phyloP scores from a whole-genome alignment of 2,888 invertebrate species.

The Melipona beecheii region DNA sequence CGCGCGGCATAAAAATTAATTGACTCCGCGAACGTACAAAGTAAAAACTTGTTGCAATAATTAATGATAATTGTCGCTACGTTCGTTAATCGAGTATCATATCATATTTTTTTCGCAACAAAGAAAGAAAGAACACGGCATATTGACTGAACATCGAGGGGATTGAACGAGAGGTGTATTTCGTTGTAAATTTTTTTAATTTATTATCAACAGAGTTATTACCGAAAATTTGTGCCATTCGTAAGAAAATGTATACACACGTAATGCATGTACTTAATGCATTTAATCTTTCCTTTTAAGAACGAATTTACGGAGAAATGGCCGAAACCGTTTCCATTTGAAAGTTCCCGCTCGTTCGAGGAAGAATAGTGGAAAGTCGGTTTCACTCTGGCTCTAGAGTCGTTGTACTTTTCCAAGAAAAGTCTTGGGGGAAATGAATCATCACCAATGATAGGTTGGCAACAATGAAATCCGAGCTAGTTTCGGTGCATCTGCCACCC shows the following conservation, averaged over 20 bases:
- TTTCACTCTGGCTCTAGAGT: neutral
- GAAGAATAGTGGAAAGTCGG: neutral
- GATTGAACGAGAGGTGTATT: no score
- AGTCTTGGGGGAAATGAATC: conserved; percentile 53
- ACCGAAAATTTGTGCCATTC: no score
- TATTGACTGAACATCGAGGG: no score
- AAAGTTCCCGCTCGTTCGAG: neutral
- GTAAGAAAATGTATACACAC: no score
- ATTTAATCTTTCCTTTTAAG: no score
- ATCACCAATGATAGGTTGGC: conserved; percentile 43
- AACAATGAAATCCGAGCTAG: conserved; percentile 54
- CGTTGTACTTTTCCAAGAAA: conserved; percentile 40
- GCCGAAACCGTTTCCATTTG: neutral
- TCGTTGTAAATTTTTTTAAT: no score
- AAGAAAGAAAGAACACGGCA: no score
- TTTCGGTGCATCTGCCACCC: conserved; percentile 64
- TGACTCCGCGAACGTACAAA: neutral
- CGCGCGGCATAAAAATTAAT: neutral
- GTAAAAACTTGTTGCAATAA: neutral
- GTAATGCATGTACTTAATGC: no score
- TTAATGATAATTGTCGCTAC: neutral
- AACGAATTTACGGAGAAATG: no score
- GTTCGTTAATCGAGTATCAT: neutral
- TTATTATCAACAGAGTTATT: no score
- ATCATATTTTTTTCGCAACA: neutral